Conservation (phyloP, 2,888 invertebrate species). For the Brenthis ino region DNA sequence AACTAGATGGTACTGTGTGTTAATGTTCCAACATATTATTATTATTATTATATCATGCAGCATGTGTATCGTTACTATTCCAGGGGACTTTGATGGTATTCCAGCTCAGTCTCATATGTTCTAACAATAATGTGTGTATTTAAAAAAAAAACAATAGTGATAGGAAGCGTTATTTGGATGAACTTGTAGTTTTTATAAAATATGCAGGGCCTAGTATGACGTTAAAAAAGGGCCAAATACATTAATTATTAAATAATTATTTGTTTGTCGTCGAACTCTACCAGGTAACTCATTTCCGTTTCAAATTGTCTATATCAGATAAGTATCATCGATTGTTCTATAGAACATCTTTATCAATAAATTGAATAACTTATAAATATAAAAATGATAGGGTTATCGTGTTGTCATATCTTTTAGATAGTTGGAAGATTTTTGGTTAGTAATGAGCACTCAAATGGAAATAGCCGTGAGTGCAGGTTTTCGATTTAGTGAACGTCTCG, state of each 20-base stretch:
- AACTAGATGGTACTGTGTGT: no score
- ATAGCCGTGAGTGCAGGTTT: conserved; percentile 40
- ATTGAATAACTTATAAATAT: conserved; percentile 26
- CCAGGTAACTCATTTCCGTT: conserved; percentile 1
- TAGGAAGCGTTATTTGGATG: no score
- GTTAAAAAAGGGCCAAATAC: no score
- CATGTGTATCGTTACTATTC: no score
- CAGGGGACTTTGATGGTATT: no score
- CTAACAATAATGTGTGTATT: no score
- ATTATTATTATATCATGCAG: no score
- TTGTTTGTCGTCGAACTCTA: background rate
- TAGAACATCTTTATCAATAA: conserved; percentile 27
- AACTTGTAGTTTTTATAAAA: no score
- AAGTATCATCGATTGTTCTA: conserved; percentile 12
- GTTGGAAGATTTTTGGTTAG: conserved; percentile 44
- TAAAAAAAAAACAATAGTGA: no score
- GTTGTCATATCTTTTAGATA: conserved; percentile 51
- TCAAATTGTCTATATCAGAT: background rate
- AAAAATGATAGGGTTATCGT: conserved; percentile 54
- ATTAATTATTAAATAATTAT: background rate
- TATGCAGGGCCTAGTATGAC: no score
- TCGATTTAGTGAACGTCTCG: conserved; percentile 24
- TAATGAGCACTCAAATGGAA: conserved; percentile 47
- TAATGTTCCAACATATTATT: no score
- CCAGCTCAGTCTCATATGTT: no score